phyloP scores from a whole-genome alignment of 2,797 vertebrate genomes.

The Molothrus aeneus region DNA sequence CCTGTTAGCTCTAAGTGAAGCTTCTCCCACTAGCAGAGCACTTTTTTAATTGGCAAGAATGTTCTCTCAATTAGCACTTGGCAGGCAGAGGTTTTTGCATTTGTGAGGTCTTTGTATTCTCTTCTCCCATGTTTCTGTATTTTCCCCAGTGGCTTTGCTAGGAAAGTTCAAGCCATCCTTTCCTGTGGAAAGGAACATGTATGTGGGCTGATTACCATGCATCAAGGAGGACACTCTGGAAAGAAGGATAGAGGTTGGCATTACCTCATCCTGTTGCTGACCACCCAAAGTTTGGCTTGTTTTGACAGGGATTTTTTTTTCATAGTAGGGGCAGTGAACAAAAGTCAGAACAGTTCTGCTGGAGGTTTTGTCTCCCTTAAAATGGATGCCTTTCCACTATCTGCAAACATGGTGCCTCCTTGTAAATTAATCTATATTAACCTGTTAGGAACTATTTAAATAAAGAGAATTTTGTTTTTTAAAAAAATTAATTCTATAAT shows the following conservation, averaged over 20 bases:
- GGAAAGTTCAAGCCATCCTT: neutral
- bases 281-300: neutral
- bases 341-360: neutral
- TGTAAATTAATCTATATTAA: neutral
- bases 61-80: neutral
- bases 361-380: neutral
- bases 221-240: neutral
- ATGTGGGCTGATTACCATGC: neutral
- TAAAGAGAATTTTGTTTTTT: neutral
- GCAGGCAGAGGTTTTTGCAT: neutral
- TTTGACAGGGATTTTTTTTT: neutral
- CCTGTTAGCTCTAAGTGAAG: neutral
- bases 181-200: neutral
- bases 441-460: neutral
- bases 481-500: neutral
- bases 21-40: neutral
- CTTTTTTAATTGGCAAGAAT: neutral
- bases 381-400: neutral
- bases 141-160: neutral
- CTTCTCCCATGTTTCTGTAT: neutral
- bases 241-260: neutral
- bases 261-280: neutral
- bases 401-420: neutral
- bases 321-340: neutral
- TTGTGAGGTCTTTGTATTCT: constrained; percentile 41